Percentiles rank a stretch among this genome's conserved stretches.
phyloP scores from a whole-genome alignment of 2,888 invertebrate genomes.

The Temnothorax ravouxi region DNA sequence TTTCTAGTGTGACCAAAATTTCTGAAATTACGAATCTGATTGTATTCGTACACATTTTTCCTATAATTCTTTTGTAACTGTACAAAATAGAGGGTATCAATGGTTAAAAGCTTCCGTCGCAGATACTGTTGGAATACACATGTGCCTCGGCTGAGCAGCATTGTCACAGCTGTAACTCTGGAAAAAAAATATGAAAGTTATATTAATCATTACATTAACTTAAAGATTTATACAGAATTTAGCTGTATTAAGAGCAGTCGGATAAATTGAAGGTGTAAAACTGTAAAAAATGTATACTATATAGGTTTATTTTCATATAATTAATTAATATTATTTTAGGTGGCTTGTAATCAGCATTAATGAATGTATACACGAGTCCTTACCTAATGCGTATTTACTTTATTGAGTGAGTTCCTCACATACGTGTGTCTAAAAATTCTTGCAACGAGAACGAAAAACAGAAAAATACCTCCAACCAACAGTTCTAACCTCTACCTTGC shows the following conservation, averaged over 20 bases:
- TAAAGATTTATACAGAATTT: background rate
- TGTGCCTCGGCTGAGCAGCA: conserved; percentile 1
- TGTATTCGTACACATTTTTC: conserved; percentile 4
- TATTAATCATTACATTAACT: background rate
- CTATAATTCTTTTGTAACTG: background rate
- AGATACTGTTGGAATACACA: background rate
- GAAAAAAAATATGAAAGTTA: background rate
- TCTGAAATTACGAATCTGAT: conserved; percentile 32
- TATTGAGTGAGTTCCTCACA: too few species aligned
- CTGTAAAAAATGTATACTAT: too few species aligned
- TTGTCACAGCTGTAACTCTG: background rate
- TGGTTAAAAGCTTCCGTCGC: background rate
- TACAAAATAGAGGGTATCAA: background rate
- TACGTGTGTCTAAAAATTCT: too few species aligned
- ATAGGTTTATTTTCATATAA: too few species aligned
- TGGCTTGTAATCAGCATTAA: too few species aligned
- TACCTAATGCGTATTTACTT: too few species aligned
- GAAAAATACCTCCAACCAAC: too few species aligned
- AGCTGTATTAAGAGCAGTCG: background rate
- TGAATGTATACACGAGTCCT: too few species aligned
- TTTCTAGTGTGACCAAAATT: conserved; percentile 37
- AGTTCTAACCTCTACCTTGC: too few species aligned
- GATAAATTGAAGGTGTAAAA: too few species aligned
- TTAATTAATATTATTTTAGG: too few species aligned
- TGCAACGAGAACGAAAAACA: too few species aligned